These are phyloP conservation scores for Atta colombica DNA, from an alignment of 1,140 invertebrate species.

Conservation along the genomic window DNA sequence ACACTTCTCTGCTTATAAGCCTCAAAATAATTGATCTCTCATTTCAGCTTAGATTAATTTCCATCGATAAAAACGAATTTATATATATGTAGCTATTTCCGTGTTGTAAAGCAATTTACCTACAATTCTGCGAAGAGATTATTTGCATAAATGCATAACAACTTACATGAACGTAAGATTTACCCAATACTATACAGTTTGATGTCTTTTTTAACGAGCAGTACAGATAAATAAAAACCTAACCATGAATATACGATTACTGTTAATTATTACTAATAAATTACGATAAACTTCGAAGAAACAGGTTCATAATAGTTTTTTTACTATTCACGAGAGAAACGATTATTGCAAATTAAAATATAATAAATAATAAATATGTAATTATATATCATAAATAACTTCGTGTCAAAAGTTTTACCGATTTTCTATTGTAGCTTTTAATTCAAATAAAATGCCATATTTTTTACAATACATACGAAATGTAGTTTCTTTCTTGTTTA, in stretches of 20 bases:
- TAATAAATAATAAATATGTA: background rate
- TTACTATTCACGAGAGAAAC: background rate
- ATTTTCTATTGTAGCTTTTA: background rate
- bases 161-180: background rate
- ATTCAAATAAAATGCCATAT: background rate
- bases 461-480: background rate
- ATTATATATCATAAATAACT: background rate
- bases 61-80: background rate
- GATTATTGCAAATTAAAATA: background rate
- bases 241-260: background rate
- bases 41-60: background rate
- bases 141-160: background rate
- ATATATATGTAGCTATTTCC: background rate
- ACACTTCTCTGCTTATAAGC: too few species aligned
- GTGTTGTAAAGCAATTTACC: background rate
- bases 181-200: background rate
- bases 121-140: conserved; percentile 14
- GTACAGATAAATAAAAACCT: background rate
- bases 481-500: too few species aligned
- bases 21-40: background rate
- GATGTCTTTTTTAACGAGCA: background rate
- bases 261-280: conserved; percentile 8
- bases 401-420: background rate
- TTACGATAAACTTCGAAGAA: background rate
- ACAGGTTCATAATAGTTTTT: conserved; percentile 8